Conservation (phyloP, 2,797 vertebrate species). For the Siniperca undulata region DNA sequence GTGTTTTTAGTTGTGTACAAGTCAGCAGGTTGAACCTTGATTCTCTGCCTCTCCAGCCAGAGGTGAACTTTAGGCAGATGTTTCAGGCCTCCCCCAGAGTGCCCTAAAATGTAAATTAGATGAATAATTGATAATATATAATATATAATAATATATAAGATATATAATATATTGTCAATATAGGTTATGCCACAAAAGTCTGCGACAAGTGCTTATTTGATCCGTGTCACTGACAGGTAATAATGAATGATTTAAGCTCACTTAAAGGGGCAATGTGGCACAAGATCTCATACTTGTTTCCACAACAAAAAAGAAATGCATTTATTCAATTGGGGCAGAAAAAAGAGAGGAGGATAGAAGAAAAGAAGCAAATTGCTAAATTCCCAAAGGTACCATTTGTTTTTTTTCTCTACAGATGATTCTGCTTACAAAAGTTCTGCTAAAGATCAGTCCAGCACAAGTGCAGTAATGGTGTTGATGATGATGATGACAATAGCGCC, state of each 20-base stretch:
- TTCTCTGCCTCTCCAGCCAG: neutral
- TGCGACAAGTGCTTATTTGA: conserved; percentile 9
- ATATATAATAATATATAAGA: no score
- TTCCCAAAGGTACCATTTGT: neutral
- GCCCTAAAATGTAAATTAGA: conserved; percentile 34
- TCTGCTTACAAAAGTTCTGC: neutral
- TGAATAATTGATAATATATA: conserved; percentile 23
- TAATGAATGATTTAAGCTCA: conserved; percentile 1
- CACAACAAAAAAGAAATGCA: neutral
- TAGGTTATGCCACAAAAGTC: neutral
- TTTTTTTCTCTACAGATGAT: neutral
- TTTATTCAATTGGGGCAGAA: neutral
- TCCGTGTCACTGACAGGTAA: conserved; percentile 8
- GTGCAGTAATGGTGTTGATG: neutral
- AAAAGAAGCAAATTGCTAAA: neutral
- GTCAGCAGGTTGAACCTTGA: neutral
- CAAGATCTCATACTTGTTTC: neutral
- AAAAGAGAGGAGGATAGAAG: neutral
- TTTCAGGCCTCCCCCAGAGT: neutral
- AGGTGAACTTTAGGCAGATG: conserved; percentile 1
- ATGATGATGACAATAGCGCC: neutral
- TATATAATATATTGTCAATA: conserved; percentile 23
- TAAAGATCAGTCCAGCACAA: conserved; percentile 13
- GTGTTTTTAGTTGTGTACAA: neutral
- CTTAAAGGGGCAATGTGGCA: neutral